Base-by-base conservation (phyloP, 1,140 invertebrate genomes). In the Habropoda laboriosa region DNA sequence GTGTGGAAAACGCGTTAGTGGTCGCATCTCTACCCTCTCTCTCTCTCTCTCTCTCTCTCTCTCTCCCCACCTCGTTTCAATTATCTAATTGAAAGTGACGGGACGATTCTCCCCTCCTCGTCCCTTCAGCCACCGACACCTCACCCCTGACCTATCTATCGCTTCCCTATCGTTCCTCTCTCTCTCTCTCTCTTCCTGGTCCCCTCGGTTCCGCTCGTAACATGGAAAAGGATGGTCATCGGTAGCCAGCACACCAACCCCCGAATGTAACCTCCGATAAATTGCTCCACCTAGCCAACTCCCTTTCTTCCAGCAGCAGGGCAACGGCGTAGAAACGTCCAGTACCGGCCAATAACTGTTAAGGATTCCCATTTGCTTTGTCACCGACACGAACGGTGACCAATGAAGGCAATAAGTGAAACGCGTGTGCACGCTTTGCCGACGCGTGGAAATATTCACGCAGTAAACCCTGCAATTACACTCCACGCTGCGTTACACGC, bases 21-120 rank as follows among this genome's bases (percentile, higher is more conserved):
- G 79, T 35, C 66, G 68, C n/a, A 1, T 45, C 49, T 27, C 66
- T n/a, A n/a, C n/a, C n/a, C n/a, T n/a, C n/a, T n/a, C n/a, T n/a
- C n/a, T n/a, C n/a, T n/a, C n/a, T n/a, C n/a, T n/a, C n/a, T n/a
- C n/a, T n/a, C n/a, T n/a, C n/a, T n/a, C n/a, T n/a, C n/a, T n/a
- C n/a, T n/a, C 24, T 24, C 63, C 80, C 78, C 73, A 60, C 82
- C 75, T 81, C 75, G 61, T 91, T 91, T 88, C 87, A 90, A 91
- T 91, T 91, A 91, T 86, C 87, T 90, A 91, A 91, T 91, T 90
- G 90, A 90, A 90, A 89, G 82, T 77, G 63, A 81, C 67, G 79
- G 55, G 45, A 64, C 51, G 57, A 42, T 47, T 13, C 72, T 53
- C 32, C 24, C 24, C 53, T 47, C 21, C 38, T 38, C 35, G 27